Evolutionary conservation across 2,888 invertebrate genomes (phyloP), one percentile per base, ranked within the genome.

Genomic region (Eupeodes latifasciatus): DNA sequence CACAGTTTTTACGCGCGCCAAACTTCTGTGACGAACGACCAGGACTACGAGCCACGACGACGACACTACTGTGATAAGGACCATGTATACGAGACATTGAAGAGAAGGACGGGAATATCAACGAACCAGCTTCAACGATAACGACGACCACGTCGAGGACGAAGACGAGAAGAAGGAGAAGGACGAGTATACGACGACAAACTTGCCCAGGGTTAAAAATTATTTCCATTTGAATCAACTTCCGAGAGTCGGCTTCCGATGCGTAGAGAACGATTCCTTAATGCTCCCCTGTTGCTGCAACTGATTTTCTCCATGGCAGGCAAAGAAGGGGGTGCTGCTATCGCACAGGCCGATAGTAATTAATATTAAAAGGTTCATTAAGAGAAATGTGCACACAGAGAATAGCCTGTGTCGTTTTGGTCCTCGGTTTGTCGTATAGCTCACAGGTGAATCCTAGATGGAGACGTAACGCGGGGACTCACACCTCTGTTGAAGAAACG

Each of bases 281-380:
- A 88, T 75, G 74, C 88, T 81, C 67, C 86, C 55, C 69, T 79
- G 72, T 75, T 78, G 53, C 72, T 71, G 67, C 75, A 51, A 76
- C 77, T 75, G 89, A 76, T 78, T 80, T 69, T 83, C 59, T 27
- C n/a, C 5, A 47, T 62, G 74, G 47, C 49, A 55, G 62, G 27
- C 27, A 2, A 27, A 27, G 27, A 27, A 27, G 27, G 64, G 49
- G 77, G 64, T 59, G 59, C 67, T 85, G 82, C 88, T 86, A 86
- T 85, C 89, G 81, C 89, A 82, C 80, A 84, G 86, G 81, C 89
- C 89, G 82, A 84, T 84, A 86, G 89, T 90, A 90, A 90, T 90
- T 90, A 90, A 90, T 90, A 90, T 90, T 90, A 90, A 90, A 90
- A 90, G 90, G 89, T 90, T 90, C 90, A 90, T 90, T 90, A 90